Percentiles rank a stretch among this genome's conserved stretches.
Conservation (phyloP, 1,140 invertebrate species). For the Pygmarrhopalites habei region DNA sequence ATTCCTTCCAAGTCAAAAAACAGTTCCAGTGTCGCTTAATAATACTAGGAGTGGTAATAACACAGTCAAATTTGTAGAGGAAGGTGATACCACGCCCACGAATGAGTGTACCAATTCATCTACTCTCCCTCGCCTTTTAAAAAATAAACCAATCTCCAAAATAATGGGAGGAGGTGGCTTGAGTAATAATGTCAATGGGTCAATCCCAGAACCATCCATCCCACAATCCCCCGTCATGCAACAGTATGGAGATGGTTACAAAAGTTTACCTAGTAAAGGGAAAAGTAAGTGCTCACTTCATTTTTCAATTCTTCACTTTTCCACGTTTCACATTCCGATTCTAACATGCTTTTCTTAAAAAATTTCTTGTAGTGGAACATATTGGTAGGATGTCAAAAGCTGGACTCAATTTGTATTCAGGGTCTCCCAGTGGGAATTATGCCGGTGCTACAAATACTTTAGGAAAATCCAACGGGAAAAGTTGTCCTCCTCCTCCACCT, state of each 20-base stretch:
- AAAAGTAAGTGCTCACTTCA: too few relatives aligned
- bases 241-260: slow-evolving; percentile 31
- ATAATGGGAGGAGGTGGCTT: slow-evolving; percentile 30
- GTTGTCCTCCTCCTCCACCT: slow-evolving; percentile 33
- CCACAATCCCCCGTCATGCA: not conserved
- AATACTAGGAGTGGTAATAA: not conserved
- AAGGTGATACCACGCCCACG: slow-evolving; percentile 35
- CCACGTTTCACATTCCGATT: too few relatives aligned
- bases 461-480: slow-evolving; percentile 23
- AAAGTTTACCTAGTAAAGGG: slow-evolving; percentile 36
- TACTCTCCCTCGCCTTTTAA: slow-evolving; percentile 32
- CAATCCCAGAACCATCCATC: not conserved
- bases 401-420: slow-evolving; percentile 3
- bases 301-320: too few relatives aligned
- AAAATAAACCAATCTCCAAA: slow-evolving; percentile 36
- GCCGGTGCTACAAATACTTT: slow-evolving; percentile 24
- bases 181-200: not conserved
- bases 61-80: slow-evolving; percentile 18
- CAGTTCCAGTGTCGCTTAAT: not conserved
- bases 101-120: slow-evolving; percentile 23
- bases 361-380: too few relatives aligned
- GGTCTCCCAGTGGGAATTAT: slow-evolving; percentile 7
- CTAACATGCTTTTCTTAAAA: too few relatives aligned
- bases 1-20: slow-evolving; percentile 28
- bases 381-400: slow-evolving; percentile 33